Percentiles rank a stretch among this genome's conserved stretches.
Evolutionary conservation across 2,113 vertebrate species (phyloP).

Genomic region (Heterotilapia buettikoferi): DNA sequence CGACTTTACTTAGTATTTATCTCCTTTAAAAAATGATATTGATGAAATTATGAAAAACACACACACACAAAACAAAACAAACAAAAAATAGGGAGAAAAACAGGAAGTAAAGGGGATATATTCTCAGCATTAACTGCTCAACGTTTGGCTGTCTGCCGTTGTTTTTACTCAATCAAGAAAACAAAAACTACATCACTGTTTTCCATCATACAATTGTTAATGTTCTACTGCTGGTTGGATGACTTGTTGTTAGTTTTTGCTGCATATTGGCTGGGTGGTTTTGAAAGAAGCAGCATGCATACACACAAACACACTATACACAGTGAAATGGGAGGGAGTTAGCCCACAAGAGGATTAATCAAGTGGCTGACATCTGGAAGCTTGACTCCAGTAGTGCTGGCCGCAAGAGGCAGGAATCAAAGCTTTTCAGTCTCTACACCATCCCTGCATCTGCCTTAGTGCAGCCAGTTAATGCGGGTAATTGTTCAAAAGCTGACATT

Average conservation of each 20-base stretch:
- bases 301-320: background rate
- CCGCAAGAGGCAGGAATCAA: constrained; percentile 1
- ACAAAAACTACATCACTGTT: background rate
- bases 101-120: background rate
- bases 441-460: background rate
- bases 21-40: background rate
- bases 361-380: constrained; percentile 17
- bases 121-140: background rate
- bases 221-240: background rate
- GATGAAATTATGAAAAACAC: background rate
- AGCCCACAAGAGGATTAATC: constrained; percentile 3
- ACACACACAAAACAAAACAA: background rate
- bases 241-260: background rate
- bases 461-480: constrained; percentile 7
- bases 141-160: background rate
- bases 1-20: background rate
- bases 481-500: constrained; percentile 10
- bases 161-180: background rate
- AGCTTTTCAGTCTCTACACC: background rate
- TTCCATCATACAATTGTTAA: background rate
- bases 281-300: background rate
- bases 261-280: background rate
- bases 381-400: background rate
- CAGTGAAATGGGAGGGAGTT: background rate
- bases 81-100: background rate